Percentiles rank a stretch among this genome's conserved stretches.
phyloP scores from a whole-genome alignment of 2,797 vertebrate species.

The Pipistrellus pygmaeus region DNA sequence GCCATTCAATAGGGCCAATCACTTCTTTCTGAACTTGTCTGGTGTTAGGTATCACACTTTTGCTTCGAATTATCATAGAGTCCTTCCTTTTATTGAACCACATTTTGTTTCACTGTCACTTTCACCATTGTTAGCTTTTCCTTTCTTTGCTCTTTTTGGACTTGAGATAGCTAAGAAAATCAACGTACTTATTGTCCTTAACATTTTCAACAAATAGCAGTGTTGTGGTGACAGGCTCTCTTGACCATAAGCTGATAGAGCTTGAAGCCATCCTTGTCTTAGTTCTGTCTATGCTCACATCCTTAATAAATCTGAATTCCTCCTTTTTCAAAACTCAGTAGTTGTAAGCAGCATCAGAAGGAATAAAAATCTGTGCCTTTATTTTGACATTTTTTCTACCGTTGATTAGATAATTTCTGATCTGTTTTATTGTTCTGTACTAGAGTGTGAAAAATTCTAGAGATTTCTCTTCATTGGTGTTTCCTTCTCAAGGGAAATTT shows the following conservation, averaged over 20 bases:
- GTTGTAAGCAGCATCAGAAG: conserved; percentile 7
- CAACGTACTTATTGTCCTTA: not conserved
- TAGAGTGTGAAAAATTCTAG: conserved; percentile 68
- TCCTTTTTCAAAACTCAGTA: conserved; percentile 44
- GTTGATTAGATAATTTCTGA: conserved; percentile 79
- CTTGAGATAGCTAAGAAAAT: not conserved
- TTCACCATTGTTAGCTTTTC: not conserved
- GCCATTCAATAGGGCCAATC: not conserved
- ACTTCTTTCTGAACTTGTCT: not conserved
- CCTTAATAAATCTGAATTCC: not conserved
- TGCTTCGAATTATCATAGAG: not conserved
- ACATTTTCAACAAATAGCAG: not conserved
- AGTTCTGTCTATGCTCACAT: not conserved
- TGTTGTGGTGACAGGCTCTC: not conserved
- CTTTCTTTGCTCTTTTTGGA: not conserved
- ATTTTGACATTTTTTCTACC: conserved; percentile 72
- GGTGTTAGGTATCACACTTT: not conserved
- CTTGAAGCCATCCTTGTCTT: not conserved
- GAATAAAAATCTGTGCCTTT: conserved; percentile 65
- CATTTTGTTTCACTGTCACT: not conserved
- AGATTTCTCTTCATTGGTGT: conserved; percentile 56
- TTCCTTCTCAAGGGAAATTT: conserved; percentile 64
- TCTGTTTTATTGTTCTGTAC: conserved; percentile 72
- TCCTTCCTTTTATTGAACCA: not conserved
- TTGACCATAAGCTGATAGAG: not conserved